phyloP scores from a whole-genome alignment of 2,797 vertebrate genomes.

The Pangasius larnaudii region DNA sequence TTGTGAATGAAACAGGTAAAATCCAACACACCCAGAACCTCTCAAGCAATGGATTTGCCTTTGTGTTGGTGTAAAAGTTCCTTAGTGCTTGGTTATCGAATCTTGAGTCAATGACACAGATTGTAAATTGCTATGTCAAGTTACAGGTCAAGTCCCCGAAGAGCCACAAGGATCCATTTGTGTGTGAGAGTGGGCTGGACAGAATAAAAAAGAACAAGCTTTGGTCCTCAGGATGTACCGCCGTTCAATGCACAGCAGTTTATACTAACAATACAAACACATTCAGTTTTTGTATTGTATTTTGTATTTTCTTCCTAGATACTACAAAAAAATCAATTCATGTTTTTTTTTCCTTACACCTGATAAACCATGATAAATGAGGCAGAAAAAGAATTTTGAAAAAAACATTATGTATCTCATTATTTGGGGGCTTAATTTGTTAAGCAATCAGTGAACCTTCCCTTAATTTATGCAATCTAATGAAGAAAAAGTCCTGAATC shows the following conservation, averaged over 20 bases:
- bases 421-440: not conserved
- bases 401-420: not conserved
- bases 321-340: not conserved
- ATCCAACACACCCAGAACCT: not conserved
- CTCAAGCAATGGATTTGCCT: not conserved
- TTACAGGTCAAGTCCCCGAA: constrained; percentile 41
- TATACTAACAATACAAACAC: not conserved
- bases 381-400: not conserved
- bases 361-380: not conserved
- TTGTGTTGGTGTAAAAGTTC: not conserved
- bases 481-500: not conserved
- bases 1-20: not conserved
- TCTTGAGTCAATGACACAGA: constrained; percentile 53
- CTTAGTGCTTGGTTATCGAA: constrained; percentile 39
- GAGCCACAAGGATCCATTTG: constrained; percentile 15
- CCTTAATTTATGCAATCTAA: not conserved
- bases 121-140: constrained; percentile 44
- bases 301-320: not conserved
- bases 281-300: not conserved
- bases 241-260: not conserved
- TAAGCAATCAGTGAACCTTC: not conserved
- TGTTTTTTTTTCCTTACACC: not conserved
- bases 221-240: not conserved
- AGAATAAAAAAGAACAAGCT: not conserved
- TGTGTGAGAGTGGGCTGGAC: not conserved